Percentiles rank a stretch among this genome's conserved stretches.
Conservation (phyloP, 92 coral and sea anemone genomes). For the Plumapathes pennacea region DNA sequence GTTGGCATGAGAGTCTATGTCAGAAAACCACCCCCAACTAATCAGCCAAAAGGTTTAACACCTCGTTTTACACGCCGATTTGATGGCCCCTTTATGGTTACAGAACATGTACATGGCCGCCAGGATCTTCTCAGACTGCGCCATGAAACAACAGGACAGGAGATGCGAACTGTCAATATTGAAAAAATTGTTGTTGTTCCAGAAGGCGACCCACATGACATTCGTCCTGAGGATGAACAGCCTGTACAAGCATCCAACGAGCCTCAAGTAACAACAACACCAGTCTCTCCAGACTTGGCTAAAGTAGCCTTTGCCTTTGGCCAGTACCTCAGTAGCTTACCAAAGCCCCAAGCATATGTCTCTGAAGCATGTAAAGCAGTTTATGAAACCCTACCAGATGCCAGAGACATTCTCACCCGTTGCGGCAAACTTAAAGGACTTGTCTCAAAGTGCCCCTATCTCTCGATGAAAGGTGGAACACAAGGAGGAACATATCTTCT, state of each 20-base stretch:
- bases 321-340: conserved; percentile 20
- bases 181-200: conserved; percentile 48
- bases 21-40: conserved; percentile 15
- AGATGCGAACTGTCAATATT: conserved; percentile 40
- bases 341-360: conserved; percentile 18
- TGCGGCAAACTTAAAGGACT: conserved; percentile 54
- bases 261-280: neutral
- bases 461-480: conserved; percentile 34
- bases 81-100: conserved; percentile 32
- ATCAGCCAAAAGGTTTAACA: conserved; percentile 15
- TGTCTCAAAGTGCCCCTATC: conserved; percentile 43
- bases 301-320: conserved; percentile 40
- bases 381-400: conserved; percentile 45
- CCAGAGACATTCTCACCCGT: conserved; percentile 36
- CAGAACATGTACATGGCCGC: conserved; percentile 32
- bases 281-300: conserved; percentile 27
- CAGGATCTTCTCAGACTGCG: conserved; percentile 39
- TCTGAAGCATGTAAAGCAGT: conserved; percentile 56
- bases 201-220: conserved; percentile 19
- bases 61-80: conserved; percentile 26
- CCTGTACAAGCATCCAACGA: neutral
- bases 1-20: conserved; percentile 37
- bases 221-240: conserved; percentile 15
- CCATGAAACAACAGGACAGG: conserved; percentile 19
- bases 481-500: conserved; percentile 2